Percentiles rank a stretch among this genome's conserved stretches.
These are phyloP conservation scores for Nymphicus hollandicus DNA, from an alignment of 2,113 vertebrate genomes.

Conservation along the genomic window DNA sequence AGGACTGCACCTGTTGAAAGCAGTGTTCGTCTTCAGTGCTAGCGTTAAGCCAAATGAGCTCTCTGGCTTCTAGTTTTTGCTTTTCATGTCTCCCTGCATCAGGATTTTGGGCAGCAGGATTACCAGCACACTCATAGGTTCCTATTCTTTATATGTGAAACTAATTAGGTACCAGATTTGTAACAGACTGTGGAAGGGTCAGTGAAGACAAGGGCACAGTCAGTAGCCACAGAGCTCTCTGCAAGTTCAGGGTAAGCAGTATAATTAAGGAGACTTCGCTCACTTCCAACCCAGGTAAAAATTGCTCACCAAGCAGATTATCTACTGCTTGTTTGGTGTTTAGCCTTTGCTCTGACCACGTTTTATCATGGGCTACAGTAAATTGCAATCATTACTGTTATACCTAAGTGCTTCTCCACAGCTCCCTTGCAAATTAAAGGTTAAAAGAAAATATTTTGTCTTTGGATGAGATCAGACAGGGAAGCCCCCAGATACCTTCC, in stretches of 20 bases:
- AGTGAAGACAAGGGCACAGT: not conserved
- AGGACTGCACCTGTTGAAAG: slow-evolving; percentile 56
- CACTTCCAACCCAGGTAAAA: not conserved
- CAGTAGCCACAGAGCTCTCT: not conserved
- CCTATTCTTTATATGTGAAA: not conserved
- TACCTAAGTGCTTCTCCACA: not conserved
- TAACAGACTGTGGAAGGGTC: not conserved
- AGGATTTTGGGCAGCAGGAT: not conserved
- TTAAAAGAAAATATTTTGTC: not conserved
- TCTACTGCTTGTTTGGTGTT: not conserved
- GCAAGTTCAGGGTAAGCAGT: not conserved
- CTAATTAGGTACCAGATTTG: not conserved
- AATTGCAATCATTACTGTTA: not conserved
- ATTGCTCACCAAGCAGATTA: not conserved
- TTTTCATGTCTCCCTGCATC: not conserved
- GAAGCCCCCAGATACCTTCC: not conserved
- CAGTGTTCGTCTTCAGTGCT: not conserved
- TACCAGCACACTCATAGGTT: not conserved
- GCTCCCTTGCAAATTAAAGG: not conserved
- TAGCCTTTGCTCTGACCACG: not conserved
- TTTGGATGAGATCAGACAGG: not conserved
- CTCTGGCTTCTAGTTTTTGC: not conserved
- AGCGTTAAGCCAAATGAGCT: not conserved
- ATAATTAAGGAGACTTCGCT: not conserved
- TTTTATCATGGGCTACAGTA: not conserved